Conservation (phyloP, 2,888 invertebrate species). For the Mystacides longicornis region DNA sequence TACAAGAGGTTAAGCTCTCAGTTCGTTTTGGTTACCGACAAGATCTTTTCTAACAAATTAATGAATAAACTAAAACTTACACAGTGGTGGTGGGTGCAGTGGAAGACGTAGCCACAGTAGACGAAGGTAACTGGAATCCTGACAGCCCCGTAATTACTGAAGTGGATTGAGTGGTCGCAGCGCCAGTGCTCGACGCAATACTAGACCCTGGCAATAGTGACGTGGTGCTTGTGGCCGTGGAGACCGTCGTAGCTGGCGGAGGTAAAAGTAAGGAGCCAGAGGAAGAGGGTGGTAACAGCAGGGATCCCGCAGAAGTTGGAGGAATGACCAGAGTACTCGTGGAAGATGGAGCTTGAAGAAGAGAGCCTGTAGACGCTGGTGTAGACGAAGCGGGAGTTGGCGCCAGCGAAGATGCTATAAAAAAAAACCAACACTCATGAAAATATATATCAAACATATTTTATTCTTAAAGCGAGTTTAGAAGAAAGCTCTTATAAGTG, state of each 20-base stretch:
- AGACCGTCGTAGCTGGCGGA: background rate
- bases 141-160: slow-evolving; percentile 7
- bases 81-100: background rate
- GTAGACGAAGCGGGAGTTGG: too few relatives aligned
- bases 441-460: too few relatives aligned
- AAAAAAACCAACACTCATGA: too few relatives aligned
- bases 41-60: background rate
- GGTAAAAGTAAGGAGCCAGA: background rate
- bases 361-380: background rate
- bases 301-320: background rate
- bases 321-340: too few relatives aligned
- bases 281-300: background rate
- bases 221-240: background rate
- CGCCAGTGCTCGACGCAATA: background rate
- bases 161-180: slow-evolving; percentile 1
- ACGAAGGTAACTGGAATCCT: slow-evolving; percentile 13
- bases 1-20: too few relatives aligned
- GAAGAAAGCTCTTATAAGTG: too few relatives aligned
- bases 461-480: too few relatives aligned
- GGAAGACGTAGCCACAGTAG: background rate
- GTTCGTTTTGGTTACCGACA: background rate
- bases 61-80: background rate
- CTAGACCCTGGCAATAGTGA: background rate
- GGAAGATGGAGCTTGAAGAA: background rate
- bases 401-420: background rate